Conservation (phyloP, 2,888 invertebrate species). For the Pterostichus madidus region DNA sequence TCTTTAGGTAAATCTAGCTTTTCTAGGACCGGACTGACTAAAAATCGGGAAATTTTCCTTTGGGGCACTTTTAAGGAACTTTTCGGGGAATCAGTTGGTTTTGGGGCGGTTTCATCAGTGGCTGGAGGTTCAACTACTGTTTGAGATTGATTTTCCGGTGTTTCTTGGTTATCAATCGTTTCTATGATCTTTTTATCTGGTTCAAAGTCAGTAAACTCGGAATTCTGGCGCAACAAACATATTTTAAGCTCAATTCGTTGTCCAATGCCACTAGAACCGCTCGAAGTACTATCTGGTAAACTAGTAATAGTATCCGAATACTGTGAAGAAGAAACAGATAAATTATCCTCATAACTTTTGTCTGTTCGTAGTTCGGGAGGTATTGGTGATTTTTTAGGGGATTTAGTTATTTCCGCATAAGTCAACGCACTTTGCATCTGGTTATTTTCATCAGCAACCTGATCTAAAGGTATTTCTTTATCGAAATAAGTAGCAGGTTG, state of each 20-base stretch:
- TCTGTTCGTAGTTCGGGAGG: slow-evolving; percentile 54
- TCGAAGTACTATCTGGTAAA: slow-evolving; percentile 48
- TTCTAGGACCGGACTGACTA: slow-evolving; percentile 89
- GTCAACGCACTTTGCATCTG: slow-evolving; percentile 40
- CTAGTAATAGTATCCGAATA: slow-evolving; percentile 60
- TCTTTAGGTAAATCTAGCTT: slow-evolving; percentile 77
- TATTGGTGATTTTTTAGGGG: slow-evolving; percentile 33
- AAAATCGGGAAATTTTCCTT: slow-evolving; percentile 89
- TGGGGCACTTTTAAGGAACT: slow-evolving; percentile 76
- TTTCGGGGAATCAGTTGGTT: slow-evolving; percentile 11
- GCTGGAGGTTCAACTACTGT: background rate
- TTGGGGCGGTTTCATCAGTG: background rate
- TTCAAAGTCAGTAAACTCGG: slow-evolving; percentile 42
- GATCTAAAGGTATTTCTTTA: slow-evolving; percentile 18
- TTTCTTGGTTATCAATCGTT: slow-evolving; percentile 64
- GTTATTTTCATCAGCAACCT: background rate
- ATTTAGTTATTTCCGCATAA: slow-evolving; percentile 61
- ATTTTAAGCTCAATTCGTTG: slow-evolving; percentile 62
- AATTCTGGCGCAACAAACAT: slow-evolving; percentile 49
- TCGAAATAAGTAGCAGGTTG: slow-evolving; percentile 51
- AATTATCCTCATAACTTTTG: slow-evolving; percentile 45
- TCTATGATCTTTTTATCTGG: slow-evolving; percentile 5
- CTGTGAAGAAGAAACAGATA: slow-evolving; percentile 35
- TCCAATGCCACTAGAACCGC: slow-evolving; percentile 33
- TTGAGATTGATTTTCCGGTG: background rate